Evolutionary conservation across 2,113 vertebrate genomes (phyloP), one percentile per base, ranked within the genome.

Genomic region (Ammodytes dubius): DNA sequence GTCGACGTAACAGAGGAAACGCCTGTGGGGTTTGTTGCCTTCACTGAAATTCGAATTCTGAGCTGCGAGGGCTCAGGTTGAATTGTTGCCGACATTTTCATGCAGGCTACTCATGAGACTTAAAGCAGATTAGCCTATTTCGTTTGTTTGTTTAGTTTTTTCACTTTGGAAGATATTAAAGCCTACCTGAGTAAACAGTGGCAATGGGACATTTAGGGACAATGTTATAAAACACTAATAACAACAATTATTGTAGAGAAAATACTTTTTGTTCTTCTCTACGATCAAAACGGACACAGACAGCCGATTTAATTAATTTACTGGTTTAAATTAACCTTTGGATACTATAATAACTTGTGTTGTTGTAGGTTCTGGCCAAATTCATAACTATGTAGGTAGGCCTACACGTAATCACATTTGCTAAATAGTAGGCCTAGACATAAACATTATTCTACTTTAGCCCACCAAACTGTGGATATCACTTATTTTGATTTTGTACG

Each of bases 21-120:
- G 45, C 7, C 13, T 5, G 1, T 17, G 7, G 7, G 1, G 10
- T 11, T 3, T 71, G 89, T 4, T 68, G 79, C 89, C 52, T 89
- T 88, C 84, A 87, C 5, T 10, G 4, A 66, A 39, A 52, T 77
- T 52, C 0, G 49, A 85, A 6, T 15, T 77, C 12, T 14, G 0
- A 73, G 0, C 0, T 10, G 6, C 49, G 1, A 59, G 1, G 1
- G 40, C 0, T 42, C 1, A 9, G 3, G 27, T 12, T 60, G 5
- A 6, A 58, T 19, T 6, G 50, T 39, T 27, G 5, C 8, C 7
- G 59, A 4, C 4, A 19, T 11, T 19, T 70, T 14, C 13, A 54
- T 43, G 40, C 27, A 7, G 52, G 8, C 14, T n/a, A 53, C 27
- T 58, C 35, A 39, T 58, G 35, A 58, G 7, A 4, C 57, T 58